Conservation (phyloP, 2,888 invertebrate species). For the Chaitophorus viminalis region DNA sequence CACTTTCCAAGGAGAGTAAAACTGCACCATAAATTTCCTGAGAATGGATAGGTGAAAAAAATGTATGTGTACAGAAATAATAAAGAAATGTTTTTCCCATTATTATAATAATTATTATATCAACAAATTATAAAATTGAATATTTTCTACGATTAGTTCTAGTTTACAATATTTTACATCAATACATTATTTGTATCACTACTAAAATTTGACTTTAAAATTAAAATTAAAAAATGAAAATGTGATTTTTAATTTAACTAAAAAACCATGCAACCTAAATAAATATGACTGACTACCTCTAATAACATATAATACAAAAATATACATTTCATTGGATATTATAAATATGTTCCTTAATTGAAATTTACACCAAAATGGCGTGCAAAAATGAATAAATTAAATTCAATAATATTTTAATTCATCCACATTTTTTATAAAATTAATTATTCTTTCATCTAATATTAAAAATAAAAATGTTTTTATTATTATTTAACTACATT, state of each 20-base stretch:
- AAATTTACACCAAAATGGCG: background rate
- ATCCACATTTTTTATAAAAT: too few species aligned
- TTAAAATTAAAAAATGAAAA: too few species aligned
- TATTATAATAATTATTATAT: constrained; percentile 44
- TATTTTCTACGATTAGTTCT: background rate
- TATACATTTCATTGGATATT: background rate
- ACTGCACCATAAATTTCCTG: constrained; percentile 67
- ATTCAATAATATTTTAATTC: too few species aligned
- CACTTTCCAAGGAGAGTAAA: constrained; percentile 92
- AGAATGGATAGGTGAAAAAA: constrained; percentile 56
- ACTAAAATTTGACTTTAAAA: too few species aligned
- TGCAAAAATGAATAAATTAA: too few species aligned
- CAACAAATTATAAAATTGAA: background rate
- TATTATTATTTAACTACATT: too few species aligned
- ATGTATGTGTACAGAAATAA: constrained; percentile 48
- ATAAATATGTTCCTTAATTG: background rate
- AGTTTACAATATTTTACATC: background rate
- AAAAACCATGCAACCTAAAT: constrained; percentile 10
- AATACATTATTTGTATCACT: background rate
- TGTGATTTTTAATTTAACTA: background rate
- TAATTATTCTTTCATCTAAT: too few species aligned
- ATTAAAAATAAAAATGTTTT: too few species aligned
- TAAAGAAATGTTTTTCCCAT: constrained; percentile 24
- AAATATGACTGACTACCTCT: too few species aligned
- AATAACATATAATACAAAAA: too few species aligned